Conservation (phyloP, 2,797 vertebrate species). For the Mormyrops attenuatus region DNA sequence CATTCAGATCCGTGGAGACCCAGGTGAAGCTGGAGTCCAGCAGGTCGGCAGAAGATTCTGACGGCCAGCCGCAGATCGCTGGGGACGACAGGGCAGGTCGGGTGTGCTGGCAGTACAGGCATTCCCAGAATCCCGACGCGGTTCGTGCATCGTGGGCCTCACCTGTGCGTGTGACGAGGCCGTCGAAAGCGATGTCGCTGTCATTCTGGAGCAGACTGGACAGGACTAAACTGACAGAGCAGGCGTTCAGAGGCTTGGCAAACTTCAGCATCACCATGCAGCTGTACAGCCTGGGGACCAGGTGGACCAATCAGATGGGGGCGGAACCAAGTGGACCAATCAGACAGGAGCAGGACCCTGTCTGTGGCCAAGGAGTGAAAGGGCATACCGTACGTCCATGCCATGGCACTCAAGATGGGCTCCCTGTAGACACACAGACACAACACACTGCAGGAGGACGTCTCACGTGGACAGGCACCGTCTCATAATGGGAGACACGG, state of each 20-base stretch:
- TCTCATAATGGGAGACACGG: background rate
- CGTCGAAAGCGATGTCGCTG: background rate
- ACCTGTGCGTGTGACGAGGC: background rate
- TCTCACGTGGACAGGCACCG: background rate
- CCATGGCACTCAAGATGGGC: constrained; percentile 48
- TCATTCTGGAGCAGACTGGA: background rate
- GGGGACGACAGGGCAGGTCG: background rate
- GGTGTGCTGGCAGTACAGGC: background rate
- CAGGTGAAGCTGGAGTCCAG: constrained; percentile 10
- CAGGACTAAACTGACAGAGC: background rate
- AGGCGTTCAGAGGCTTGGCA: background rate
- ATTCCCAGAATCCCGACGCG: background rate
- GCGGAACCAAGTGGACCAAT: background rate
- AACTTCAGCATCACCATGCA: constrained; percentile 8
- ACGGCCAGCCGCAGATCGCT: background rate
- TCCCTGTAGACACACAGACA: constrained; percentile 35
- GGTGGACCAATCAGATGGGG: background rate
- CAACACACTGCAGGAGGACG: background rate
- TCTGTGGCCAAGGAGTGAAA: background rate
- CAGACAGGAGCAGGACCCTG: background rate
- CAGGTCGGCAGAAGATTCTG: background rate
- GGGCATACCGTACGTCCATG: constrained; percentile 42
- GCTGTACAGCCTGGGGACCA: background rate
- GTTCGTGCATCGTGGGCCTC: background rate
- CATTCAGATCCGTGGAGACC: constrained; percentile 10